These are phyloP conservation scores for Melopsittacus undulatus DNA, from an alignment of 2,797 vertebrate species.

Conservation along the genomic window DNA sequence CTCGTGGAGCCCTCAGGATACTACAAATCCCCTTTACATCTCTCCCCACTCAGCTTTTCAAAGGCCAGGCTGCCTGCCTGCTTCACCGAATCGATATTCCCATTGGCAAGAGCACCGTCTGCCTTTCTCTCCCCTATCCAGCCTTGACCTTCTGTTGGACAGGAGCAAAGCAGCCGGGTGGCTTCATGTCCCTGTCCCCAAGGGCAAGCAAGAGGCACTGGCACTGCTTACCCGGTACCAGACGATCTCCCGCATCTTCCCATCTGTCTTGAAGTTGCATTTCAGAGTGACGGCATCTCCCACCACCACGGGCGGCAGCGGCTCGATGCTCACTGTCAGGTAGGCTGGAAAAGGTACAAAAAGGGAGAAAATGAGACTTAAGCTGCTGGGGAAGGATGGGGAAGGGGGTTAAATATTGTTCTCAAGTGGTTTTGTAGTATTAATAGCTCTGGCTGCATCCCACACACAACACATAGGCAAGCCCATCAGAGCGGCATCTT, in stretches of 20 bases:
- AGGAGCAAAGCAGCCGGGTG: background rate
- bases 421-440: accelerated
- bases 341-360: slow-evolving; percentile 80
- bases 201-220: background rate
- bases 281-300: slow-evolving; percentile 97
- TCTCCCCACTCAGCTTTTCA: accelerated
- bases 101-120: background rate
- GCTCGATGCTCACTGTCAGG: slow-evolving; percentile 97
- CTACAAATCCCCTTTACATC: background rate
- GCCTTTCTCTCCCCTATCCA: background rate
- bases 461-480: accelerated
- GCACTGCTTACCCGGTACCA: slow-evolving; percentile 94
- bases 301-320: slow-evolving; percentile 94
- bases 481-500: accelerated
- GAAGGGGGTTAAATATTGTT: background rate
- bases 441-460: accelerated
- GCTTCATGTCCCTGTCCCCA: background rate
- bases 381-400: accelerated
- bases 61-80: background rate
- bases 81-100: background rate
- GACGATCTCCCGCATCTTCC: slow-evolving; percentile 95
- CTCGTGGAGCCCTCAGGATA: background rate
- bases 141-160: background rate
- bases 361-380: accelerated
- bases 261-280: slow-evolving; percentile 99